These are phyloP conservation scores for Cranoglanis bouderius DNA, from an alignment of 2,113 vertebrate species.

Conservation along the genomic window DNA sequence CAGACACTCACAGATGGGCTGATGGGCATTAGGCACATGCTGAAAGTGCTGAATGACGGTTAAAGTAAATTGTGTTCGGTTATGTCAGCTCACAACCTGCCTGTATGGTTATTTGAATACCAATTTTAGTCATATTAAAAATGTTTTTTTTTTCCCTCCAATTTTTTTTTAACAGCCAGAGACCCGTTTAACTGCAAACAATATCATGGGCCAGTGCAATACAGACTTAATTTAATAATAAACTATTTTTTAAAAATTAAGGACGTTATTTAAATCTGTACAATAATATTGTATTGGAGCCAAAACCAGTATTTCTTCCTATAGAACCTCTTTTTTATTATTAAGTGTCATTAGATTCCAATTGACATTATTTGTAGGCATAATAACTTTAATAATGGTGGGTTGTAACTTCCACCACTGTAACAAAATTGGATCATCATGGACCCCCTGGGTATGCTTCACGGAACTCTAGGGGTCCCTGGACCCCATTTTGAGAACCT, in stretches of 20 bases:
- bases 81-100: not conserved
- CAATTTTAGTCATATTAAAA: not conserved
- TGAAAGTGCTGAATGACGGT: not conserved
- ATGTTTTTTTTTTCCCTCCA: not conserved
- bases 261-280: not conserved
- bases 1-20: not conserved
- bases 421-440: not conserved
- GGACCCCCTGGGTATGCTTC: not conserved
- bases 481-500: not conserved
- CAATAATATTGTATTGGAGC: not conserved
- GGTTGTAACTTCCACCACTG: not conserved
- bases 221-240: not conserved
- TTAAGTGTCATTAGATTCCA: not conserved
- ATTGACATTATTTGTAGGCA: not conserved
- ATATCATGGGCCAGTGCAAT: not conserved
- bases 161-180: not conserved
- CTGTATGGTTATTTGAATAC: not conserved
- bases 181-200: not conserved
- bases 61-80: not conserved
- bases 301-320: not conserved
- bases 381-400: not conserved
- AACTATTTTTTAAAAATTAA: not conserved
- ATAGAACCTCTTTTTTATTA: not conserved
- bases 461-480: not conserved
- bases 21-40: not conserved